A percentile compares a stretch with the other conserved stretches of the same genome.
Evolutionary conservation across 2,888 invertebrate species (phyloP).

Genomic region (Hymenopus coronatus): DNA sequence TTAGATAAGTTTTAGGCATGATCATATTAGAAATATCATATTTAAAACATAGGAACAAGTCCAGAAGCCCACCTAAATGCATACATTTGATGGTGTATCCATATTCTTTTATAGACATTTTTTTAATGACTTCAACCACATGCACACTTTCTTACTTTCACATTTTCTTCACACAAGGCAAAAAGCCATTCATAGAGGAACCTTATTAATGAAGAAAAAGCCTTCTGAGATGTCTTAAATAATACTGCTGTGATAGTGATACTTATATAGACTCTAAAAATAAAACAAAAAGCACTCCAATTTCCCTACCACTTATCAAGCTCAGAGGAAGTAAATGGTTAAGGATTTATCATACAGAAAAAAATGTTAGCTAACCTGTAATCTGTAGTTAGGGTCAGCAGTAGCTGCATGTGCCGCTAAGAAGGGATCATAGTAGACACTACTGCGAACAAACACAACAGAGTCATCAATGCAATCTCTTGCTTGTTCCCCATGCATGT

Average conservation of each 20-base stretch:
- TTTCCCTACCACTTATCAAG: neutral
- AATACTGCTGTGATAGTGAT: neutral
- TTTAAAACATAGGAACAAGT: neutral
- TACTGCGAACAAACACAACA: constrained; percentile 53
- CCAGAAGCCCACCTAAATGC: neutral
- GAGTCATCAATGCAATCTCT: constrained; percentile 22
- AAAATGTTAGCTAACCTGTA: constrained; percentile 67
- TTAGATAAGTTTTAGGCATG: neutral
- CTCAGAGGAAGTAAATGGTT: neutral
- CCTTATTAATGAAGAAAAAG: neutral
- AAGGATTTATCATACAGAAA: neutral
- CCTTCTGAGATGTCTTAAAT: neutral
- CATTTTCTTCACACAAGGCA: neutral
- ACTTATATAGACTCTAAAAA: too few species aligned
- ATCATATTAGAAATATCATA: neutral
- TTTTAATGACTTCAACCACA: neutral
- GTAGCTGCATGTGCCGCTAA: constrained; percentile 77
- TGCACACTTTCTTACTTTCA: neutral
- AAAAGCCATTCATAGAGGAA: neutral
- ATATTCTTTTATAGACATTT: neutral
- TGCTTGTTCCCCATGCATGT: neutral
- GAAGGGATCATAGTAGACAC: constrained; percentile 96
- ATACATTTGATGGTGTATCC: neutral
- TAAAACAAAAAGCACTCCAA: neutral
- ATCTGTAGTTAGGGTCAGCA: constrained; percentile 84